Evolutionary conservation across 1,140 invertebrate species (phyloP), one percentile per base, ranked within the genome.

Genomic region (Brachionus angularis): DNA sequence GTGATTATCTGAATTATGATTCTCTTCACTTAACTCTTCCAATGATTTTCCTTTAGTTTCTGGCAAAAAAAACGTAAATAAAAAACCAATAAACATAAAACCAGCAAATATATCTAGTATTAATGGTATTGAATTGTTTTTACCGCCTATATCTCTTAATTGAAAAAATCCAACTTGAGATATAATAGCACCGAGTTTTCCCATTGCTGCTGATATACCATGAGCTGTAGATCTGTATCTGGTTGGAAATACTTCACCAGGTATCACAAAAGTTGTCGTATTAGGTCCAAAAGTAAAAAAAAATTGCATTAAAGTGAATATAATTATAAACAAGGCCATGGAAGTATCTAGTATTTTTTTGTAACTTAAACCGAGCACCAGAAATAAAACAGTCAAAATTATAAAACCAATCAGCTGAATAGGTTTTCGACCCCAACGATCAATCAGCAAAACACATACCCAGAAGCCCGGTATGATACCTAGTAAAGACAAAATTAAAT

Each of bases 241-340:
- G 2, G 67, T 70, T 3, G 67, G 67, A 70, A 70, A 70, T 14
- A 70, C 23, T 70, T 70, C 67, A 27, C 46, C 67, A 18, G 67
- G 67, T 21, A 52, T 39, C 10, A 70, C 52, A 31, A 70, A 70
- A 36, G 67, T 70, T 25, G 67, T 70, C 31, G 50, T 29, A 44
- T 70, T 70, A 2, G 67, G 46, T 39, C 67, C 67, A 52, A 70
- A 70, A 7, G 36, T 50, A 27, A 52, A 53, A 50, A 70, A 70
- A 29, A 70, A 70, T 29, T 70, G 67, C 1, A 42, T 21, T n/a
- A 70, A 1, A 34, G 33, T 50, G 33, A 70, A 70, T 21, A 70
- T 1, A 34, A 53, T 34, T 2, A 70, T 50, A 34, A 70, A 70
- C 4, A 50, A 33, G 12, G 8, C 34, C 12, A 5, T 8, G 8